Conservation (phyloP, 1,140 invertebrate species). For the Saccostrea echinata region DNA sequence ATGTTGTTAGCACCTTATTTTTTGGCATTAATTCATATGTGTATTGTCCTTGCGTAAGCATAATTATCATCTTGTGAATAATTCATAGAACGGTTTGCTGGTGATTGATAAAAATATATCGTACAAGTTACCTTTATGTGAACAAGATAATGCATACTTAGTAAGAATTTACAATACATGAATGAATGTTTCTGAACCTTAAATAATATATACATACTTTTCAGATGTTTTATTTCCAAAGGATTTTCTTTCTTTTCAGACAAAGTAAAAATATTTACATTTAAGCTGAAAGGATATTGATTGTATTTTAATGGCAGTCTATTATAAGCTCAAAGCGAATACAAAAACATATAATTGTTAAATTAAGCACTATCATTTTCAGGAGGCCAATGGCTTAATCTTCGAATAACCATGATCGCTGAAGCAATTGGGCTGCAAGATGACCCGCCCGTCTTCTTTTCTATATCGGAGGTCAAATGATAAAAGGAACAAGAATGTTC, state of each 20-base stretch:
- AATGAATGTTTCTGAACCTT: not conserved
- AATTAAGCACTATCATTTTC: slow-evolving; percentile 21
- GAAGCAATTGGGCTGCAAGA: not conserved
- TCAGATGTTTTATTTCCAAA: slow-evolving; percentile 1
- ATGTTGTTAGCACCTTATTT: not conserved
- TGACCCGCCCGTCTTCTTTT: not conserved
- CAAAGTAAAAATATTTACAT: not conserved
- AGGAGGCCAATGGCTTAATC: not conserved
- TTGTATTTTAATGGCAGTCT: not conserved
- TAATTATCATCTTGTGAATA: not conserved
- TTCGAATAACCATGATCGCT: not conserved
- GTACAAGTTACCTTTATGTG: not conserved
- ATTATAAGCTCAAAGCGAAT: not conserved
- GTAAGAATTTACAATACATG: not conserved
- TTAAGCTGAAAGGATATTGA: not conserved
- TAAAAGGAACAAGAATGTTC: not conserved
- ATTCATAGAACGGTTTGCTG: not conserved
- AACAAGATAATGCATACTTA: not conserved
- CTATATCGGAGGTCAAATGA: not conserved
- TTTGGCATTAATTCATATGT: not conserved
- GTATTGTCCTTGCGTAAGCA: not conserved
- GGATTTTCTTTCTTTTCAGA: slow-evolving; percentile 14
- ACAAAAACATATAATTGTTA: not conserved
- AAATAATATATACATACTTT: not conserved
- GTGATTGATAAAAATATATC: not conserved